phyloP scores from a whole-genome alignment of 2,113 vertebrate species.

The Apaloderma vittatum region DNA sequence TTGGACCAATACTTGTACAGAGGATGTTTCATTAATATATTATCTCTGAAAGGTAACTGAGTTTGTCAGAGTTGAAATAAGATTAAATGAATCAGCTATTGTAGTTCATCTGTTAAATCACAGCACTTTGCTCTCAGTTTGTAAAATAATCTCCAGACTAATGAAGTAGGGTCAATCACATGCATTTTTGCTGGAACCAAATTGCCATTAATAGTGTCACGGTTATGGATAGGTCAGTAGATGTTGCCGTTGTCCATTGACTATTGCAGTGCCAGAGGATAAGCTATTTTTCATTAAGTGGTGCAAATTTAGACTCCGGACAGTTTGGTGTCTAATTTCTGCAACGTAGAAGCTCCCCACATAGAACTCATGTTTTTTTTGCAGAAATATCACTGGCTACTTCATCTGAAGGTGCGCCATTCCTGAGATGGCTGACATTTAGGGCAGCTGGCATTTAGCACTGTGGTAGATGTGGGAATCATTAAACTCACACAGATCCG shows the following conservation, averaged over 20 bases:
- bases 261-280: constrained; percentile 41
- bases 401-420: background rate
- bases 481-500: background rate
- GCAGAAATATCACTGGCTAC: background rate
- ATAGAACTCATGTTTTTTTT: background rate
- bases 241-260: constrained; percentile 16
- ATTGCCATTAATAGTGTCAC: constrained; percentile 72
- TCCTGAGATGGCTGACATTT: background rate
- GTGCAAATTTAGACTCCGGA: background rate
- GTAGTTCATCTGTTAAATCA: constrained; percentile 75
- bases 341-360: background rate
- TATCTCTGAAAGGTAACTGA: constrained; percentile 60
- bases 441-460: background rate
- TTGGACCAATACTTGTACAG: constrained; percentile 17
- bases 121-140: constrained; percentile 72
- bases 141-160: constrained; percentile 73
- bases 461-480: background rate
- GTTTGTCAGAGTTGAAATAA: constrained; percentile 66
- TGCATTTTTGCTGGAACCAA: constrained; percentile 53
- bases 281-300: background rate
- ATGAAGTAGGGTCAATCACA: constrained; percentile 73
- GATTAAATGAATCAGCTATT: constrained; percentile 70
- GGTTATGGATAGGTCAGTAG: constrained; percentile 56
- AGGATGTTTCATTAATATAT: constrained; percentile 45
- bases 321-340: background rate